Conservation (phyloP, 2,888 invertebrate species). For the Imbricaverruca yamaguchii region DNA sequence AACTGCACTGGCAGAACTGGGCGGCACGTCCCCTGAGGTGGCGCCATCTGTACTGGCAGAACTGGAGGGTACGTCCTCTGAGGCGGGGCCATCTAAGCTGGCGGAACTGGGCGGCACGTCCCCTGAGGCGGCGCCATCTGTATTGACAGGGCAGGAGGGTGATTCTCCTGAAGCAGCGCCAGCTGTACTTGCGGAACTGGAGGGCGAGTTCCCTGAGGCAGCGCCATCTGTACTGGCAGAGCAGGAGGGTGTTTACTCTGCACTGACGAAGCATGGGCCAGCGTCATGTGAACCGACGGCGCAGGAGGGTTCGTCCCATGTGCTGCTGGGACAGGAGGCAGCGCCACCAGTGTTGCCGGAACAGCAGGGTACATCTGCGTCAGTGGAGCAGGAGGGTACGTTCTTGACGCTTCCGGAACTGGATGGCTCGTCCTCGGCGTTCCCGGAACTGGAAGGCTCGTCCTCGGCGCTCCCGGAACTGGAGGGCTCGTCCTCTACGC, state of each 20-base stretch:
- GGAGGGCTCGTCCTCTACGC: too few relatives aligned
- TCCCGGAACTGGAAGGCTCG: too few relatives aligned
- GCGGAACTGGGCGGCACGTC: too few relatives aligned
- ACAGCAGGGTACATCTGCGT: neutral
- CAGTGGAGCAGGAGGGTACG: too few relatives aligned
- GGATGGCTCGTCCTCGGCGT: neutral
- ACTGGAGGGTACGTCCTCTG: neutral
- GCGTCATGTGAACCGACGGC: too few relatives aligned
- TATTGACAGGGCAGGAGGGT: too few relatives aligned
- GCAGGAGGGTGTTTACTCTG: neutral
- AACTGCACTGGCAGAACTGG: too few relatives aligned
- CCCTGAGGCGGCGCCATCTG: neutral
- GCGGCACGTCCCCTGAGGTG: neutral
- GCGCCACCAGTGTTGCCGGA: neutral
- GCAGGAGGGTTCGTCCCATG: too few relatives aligned
- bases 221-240: neutral
- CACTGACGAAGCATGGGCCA: neutral
- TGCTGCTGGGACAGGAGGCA: neutral
- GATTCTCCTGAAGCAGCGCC: too few relatives aligned
- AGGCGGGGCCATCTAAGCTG: neutral
- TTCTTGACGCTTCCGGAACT: too few relatives aligned
- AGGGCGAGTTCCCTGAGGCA: neutral
- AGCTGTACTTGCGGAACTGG: too few relatives aligned
- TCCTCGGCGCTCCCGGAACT: too few relatives aligned
- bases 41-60: neutral